Evolutionary conservation across 1,140 invertebrate genomes (phyloP).

Genomic region (Vollenhovia emeryi): DNA sequence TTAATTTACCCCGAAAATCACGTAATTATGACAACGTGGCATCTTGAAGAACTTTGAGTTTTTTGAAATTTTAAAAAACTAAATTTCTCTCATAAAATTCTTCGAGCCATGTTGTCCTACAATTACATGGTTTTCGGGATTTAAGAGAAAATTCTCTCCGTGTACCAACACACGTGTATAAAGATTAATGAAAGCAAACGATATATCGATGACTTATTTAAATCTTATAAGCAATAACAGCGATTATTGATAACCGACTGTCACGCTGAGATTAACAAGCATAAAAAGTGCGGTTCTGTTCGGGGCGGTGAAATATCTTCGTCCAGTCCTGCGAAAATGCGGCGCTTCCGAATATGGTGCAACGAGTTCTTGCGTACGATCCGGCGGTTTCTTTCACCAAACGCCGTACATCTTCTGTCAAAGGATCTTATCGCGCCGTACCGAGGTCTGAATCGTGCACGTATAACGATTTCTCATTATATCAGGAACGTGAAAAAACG

Average conservation of each 20-base stretch:
- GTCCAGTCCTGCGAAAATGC: conserved; percentile 61
- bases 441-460: conserved; percentile 6
- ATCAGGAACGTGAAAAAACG: conserved; percentile 4
- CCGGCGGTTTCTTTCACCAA: conserved; percentile 54
- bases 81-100: too few species aligned
- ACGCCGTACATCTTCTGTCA: not conserved
- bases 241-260: not conserved
- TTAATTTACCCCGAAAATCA: too few species aligned
- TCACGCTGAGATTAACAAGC: not conserved
- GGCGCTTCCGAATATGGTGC: conserved; percentile 77
- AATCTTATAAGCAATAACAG: not conserved
- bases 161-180: not conserved
- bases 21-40: too few species aligned
- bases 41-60: too few species aligned
- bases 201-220: not conserved
- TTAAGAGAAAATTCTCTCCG: too few species aligned
- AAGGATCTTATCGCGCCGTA: conserved; percentile 26
- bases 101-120: too few species aligned
- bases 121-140: too few species aligned
- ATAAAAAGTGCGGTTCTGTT: not conserved
- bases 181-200: not conserved
- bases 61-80: too few species aligned
- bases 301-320: conserved; percentile 2
- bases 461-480: conserved; percentile 57
- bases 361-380: conserved; percentile 69